Evolutionary conservation across 2,888 invertebrate species (phyloP), one percentile per base, ranked within the genome.

Genomic region (Amphipoea oculea): DNA sequence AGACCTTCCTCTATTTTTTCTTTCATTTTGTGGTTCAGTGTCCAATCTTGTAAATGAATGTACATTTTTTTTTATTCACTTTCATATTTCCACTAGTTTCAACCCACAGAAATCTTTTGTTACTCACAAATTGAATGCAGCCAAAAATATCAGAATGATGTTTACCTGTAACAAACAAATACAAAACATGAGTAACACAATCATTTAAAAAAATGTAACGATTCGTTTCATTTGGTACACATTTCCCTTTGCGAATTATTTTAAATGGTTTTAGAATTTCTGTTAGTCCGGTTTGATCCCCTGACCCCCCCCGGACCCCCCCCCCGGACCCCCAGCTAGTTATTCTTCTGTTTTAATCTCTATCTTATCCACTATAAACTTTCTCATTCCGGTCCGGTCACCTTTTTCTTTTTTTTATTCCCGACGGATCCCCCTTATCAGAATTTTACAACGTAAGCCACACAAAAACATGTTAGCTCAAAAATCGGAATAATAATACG

Each of bases 121-220:
- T 83, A 81, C 87, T 86, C 76, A 86, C 87, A 70, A 85, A 85
- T 68, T 79, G 67, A 79, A 73, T 70, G 73, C 75, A 73, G 69
- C 65, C 68, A 79, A 84, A 79, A 84, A 82, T 69, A 78, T 65
- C n/a, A 60, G 77, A 62, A n/a, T 20, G 48, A 76, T 86, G 81
- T 82, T 90, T 90, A 88, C 86, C 90, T 87, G 90, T 36, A 89
- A 89, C 89, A 89, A 89, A 81, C 9, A 78, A 84, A 11, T 68
- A 76, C 17, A 76, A 67, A 75, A 65, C 20, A 57, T 86, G 36
- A 85, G n/a, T 80, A 82, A 75, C 68, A 73, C 40, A 74, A 72
- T 75, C 6, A 68, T 45, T 68, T 54, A n/a, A n/a, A 68, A 20
- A n/a, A 63, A 63, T n/a, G 5, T 6, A 6, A 40, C 62, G 3